Conservation (phyloP, 30 jellyfish, hydroid and myxozoan genomes). For the Mastigias papua region DNA sequence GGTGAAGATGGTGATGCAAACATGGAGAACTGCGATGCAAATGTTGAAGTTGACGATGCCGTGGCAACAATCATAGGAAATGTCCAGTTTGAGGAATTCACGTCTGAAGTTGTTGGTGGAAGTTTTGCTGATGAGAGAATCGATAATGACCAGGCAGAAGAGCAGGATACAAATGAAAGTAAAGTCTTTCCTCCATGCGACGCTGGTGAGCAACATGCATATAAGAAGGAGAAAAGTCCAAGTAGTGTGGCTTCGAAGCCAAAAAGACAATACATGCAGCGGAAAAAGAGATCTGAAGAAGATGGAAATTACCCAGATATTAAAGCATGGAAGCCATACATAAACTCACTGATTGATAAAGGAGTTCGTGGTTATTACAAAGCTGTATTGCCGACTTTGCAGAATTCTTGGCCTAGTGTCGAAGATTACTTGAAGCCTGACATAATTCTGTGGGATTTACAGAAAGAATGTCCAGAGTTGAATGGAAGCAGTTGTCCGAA, state of each 20-base stretch:
- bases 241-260: conserved; percentile 1
- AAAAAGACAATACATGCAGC: conserved; percentile 49
- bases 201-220: not conserved
- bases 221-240: not conserved
- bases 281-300: conserved; percentile 65
- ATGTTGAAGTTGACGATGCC: conserved; percentile 77
- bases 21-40: conserved; percentile 79
- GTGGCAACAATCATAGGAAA: conserved; percentile 81
- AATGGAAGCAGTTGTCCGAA: conserved; percentile 64
- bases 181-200: conserved; percentile 6
- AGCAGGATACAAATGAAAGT: conserved; percentile 3
- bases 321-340: conserved; percentile 91
- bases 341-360: conserved; percentile 68
- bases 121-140: conserved; percentile 33
- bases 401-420: conserved; percentile 70
- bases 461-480: conserved; percentile 76
- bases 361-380: conserved; percentile 70
- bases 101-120: conserved; percentile 68
- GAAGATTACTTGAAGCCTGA: conserved; percentile 89
- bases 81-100: conserved; percentile 69
- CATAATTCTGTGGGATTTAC: conserved; percentile 92
- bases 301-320: conserved; percentile 76
- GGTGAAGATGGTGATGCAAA: conserved; percentile 64
- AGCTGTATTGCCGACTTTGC: conserved; percentile 57
- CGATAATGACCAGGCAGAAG: conserved; percentile 14